A percentile compares a stretch with the other conserved stretches of the same genome.
Evolutionary conservation across 2,113 vertebrate genomes (phyloP).

Genomic region (Lepus europaeus): DNA sequence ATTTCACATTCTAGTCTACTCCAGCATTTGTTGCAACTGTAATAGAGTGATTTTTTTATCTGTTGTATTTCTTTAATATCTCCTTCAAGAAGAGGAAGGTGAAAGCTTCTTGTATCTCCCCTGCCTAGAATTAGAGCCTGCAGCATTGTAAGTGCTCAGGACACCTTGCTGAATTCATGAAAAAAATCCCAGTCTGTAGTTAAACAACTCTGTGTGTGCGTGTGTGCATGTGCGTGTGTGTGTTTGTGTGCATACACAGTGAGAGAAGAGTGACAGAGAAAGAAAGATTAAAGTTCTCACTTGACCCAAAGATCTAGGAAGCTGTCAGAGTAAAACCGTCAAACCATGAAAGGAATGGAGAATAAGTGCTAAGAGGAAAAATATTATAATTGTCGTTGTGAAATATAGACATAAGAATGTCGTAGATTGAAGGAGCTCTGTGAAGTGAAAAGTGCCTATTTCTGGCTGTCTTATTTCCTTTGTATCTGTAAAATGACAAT

Average conservation of each 20-base stretch:
- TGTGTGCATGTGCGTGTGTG: not conserved
- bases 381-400: not conserved
- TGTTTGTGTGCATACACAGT: not conserved
- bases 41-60: not conserved
- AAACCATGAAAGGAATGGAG: not conserved
- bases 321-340: not conserved
- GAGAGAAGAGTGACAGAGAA: not conserved
- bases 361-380: slow-evolving; percentile 33
- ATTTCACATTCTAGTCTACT: not conserved
- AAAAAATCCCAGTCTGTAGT: not conserved
- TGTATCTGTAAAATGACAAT: not conserved
- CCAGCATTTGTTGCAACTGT: not conserved
- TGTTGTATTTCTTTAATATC: slow-evolving; percentile 11
- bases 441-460: not conserved
- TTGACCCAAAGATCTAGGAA: not conserved
- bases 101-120: not conserved
- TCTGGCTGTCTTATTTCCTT: not conserved
- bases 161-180: not conserved
- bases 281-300: not conserved
- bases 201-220: not conserved
- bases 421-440: not conserved
- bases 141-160: not conserved
- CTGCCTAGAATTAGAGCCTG: not conserved
- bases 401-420: not conserved
- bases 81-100: not conserved